phyloP scores from a whole-genome alignment of 2,888 invertebrate species.

The Eilema caniola region DNA sequence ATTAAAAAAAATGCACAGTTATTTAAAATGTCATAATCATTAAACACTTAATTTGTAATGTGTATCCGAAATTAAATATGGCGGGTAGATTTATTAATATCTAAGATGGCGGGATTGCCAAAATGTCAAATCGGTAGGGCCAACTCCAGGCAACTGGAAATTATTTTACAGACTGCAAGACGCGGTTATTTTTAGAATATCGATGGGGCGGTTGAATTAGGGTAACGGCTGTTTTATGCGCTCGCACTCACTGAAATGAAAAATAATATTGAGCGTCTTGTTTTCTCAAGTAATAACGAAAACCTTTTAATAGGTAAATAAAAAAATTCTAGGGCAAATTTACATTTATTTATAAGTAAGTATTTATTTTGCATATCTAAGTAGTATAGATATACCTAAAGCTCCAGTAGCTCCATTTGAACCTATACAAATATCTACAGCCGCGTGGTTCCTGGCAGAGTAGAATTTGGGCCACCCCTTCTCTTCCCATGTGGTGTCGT shows the following conservation, averaged over 20 bases:
- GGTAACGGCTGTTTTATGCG: slow-evolving; percentile 41
- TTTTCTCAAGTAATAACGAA: neutral
- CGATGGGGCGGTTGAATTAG: slow-evolving; percentile 60
- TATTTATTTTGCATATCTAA: no score
- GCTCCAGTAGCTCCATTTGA: no score
- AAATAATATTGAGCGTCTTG: neutral
- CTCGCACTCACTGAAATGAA: slow-evolving; percentile 22
- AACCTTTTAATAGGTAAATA: neutral
- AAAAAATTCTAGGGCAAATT: no score
- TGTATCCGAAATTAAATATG: slow-evolving; percentile 40
- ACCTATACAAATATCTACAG: no score
- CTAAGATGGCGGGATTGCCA: slow-evolving; percentile 49
- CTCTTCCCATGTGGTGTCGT: no score
- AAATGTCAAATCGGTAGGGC: slow-evolving; percentile 54
- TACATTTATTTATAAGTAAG: no score
- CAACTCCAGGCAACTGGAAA: slow-evolving; percentile 70
- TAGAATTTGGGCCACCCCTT: no score
- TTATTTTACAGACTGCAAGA: slow-evolving; percentile 65
- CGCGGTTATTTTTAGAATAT: slow-evolving; percentile 66
- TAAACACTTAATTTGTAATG: slow-evolving; percentile 22
- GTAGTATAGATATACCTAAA: no score
- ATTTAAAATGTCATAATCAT: slow-evolving; percentile 27
- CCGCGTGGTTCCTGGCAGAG: no score
- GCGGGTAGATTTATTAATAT: slow-evolving; percentile 42
- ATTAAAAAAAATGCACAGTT: slow-evolving; percentile 28